Conservation (phyloP, 2,797 vertebrate genomes). For the Esox lucius region DNA sequence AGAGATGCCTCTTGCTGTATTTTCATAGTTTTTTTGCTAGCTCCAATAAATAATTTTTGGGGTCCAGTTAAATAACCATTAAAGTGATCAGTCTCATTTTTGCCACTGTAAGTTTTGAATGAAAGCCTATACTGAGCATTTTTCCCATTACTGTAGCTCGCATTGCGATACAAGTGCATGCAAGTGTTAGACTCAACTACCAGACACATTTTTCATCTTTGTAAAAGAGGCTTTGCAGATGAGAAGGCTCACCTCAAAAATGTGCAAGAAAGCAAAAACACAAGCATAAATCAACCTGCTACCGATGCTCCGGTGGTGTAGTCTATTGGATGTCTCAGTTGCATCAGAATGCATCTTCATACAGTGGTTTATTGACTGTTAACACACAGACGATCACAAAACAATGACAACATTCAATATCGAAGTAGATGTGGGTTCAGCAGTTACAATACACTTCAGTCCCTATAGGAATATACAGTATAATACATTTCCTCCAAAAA, state of each 20-base stretch:
- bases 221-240: conserved; percentile 72
- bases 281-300: conserved; percentile 74
- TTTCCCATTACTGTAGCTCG: background rate
- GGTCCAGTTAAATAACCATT: conserved; percentile 52
- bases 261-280: conserved; percentile 69
- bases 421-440: background rate
- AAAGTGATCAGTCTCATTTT: conserved; percentile 40
- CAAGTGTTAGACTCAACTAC: conserved; percentile 51
- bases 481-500: no score
- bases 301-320: conserved; percentile 66
- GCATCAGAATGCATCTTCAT: conserved; percentile 60
- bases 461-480: background rate
- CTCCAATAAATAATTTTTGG: no score
- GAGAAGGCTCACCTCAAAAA: conserved; percentile 70
- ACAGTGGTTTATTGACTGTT: conserved; percentile 63
- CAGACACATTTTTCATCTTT: conserved; percentile 62
- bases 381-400: conserved; percentile 58
- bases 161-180: conserved; percentile 20
- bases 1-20: conserved; percentile 33
- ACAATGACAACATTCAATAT: conserved; percentile 59
- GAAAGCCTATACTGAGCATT: no score
- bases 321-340: conserved; percentile 66
- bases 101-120: background rate
- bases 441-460: background rate
- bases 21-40: no score